Percentiles rank a stretch among this genome's conserved stretches.
Conservation (phyloP, 2,888 invertebrate species). For the Leucophora obtusa region DNA sequence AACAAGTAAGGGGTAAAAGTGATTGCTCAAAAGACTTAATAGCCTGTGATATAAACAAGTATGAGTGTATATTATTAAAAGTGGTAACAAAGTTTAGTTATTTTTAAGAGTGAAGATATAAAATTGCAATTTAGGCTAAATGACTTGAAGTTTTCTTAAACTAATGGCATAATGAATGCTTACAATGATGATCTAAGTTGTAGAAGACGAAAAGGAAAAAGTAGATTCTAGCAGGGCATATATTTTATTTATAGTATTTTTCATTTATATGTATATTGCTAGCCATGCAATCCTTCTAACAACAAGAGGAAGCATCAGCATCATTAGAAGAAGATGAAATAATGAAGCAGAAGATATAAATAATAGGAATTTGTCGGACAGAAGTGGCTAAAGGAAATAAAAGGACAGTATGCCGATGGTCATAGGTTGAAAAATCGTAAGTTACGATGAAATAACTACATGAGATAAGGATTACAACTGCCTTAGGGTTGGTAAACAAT, state of each 20-base stretch:
- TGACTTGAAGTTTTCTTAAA: slow-evolving; percentile 57
- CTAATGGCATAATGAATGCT: slow-evolving; percentile 64
- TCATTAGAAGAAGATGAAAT: slow-evolving; percentile 18
- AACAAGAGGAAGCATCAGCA: background rate
- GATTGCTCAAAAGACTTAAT: slow-evolving; percentile 54
- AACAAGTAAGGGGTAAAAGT: slow-evolving; percentile 14
- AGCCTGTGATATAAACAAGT: slow-evolving; percentile 39
- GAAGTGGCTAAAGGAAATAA: slow-evolving; percentile 41
- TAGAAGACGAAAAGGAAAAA: background rate
- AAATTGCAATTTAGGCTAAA: slow-evolving; percentile 60
- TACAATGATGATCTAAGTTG: slow-evolving; percentile 32
- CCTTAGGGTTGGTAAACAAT: no score
- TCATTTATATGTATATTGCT: background rate
- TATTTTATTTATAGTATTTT: slow-evolving; percentile 31
- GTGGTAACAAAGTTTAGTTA: background rate
- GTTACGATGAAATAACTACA: no score
- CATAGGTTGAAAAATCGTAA: no score
- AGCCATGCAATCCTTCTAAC: slow-evolving; percentile 1
- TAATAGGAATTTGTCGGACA: slow-evolving; percentile 55
- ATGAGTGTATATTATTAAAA: background rate
- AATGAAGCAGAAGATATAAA: slow-evolving; percentile 55
- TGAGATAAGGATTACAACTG: no score
- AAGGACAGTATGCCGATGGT: background rate
- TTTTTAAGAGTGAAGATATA: slow-evolving; percentile 36
- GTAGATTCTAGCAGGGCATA: slow-evolving; percentile 15